Base-by-base conservation (phyloP, 35 echinoderm and acorn worm genomes). In the Eucidaris tribuloides region DNA sequence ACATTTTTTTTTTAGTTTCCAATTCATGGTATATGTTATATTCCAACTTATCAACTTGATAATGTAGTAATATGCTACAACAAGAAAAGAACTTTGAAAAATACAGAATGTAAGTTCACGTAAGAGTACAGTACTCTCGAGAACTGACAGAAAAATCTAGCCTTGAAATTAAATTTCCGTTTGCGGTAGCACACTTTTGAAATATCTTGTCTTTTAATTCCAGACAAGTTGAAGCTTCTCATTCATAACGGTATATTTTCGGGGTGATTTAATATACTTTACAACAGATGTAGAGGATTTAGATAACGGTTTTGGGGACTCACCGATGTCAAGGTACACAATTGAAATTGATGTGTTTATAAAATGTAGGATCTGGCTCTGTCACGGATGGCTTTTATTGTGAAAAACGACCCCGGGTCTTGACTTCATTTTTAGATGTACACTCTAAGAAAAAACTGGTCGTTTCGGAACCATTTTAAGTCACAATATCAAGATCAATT, bases 281-380 rank as follows among this genome's bases (percentile, higher is more conserved):
- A 3, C 5, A 32, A 34, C 61, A 34, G 61, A 5, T 27, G 28
- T 27, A 34, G 0, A 17, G 25, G 28, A 32, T 64, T 27, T 15
- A 64, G 61, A 34, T 64, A 34, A 64, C 68, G 44, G 68, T n/a
- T 36, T 32, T 33, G n/a, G 24, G 25, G 44, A 74, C 44, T 33
- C 28, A 22, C 24, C 38, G 35, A 35, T 74, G 68, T 41, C 68
- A 27, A 44, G 3, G 37, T 33, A 0, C n/a, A 74, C 11, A 74
- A 74, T 74, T 27, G 38, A 74, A 74, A 74, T 74, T 74, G 68
- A 74, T 74, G 38, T 74, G 68, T 74, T 74, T 74, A 74, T 74
- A 25, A 44, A 42, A 74, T 35, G 24, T 52, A 52, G 48, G 68
- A 44, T 74, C 24, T 33, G 68, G 68, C 14, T n/a, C 25, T 44